Evolutionary conservation across 1,140 invertebrate genomes (phyloP), one percentile per base, ranked within the genome.

Genomic region (Trichoplusia ni): DNA sequence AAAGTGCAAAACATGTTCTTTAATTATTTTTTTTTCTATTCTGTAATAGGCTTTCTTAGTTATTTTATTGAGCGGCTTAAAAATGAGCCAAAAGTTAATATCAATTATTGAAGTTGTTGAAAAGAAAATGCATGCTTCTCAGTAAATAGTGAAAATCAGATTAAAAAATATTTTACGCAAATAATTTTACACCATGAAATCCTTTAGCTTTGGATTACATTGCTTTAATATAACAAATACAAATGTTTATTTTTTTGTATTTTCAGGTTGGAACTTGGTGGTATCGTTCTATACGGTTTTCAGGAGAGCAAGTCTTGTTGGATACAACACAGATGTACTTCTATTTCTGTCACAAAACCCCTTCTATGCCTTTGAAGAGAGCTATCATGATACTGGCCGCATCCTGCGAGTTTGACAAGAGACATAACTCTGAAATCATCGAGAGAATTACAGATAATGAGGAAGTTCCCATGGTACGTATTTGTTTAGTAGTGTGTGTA

Each of bases 261-360:
- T 89, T 90, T 62, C 71, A 92, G 92, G 96, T 99, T 69, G 98
- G 98, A 40, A 96, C 97, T 74, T 99, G 99, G 99, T 99, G 99
- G 99, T 99, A 99, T 88, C 94, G 96, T 63, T 99, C 98, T 44
- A 99, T 99, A 67, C 95, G 98, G 79, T 99, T 97, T 88, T 98
- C 97, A 70, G 97, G 97, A 71, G 98, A 98, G 85, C 96, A 98
- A 92, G 98, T 99, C 8, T 91, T 99, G 5, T 86, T 99, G 13
- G 97, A 98, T 80, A 99, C 99, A 13, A 97, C 98, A 1, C 95
- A 98, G 84, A 94, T 99, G 85, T 99, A 99, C 90, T 98, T 96
- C 80, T 97, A 95, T 79, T 99, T 98, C 86, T 97, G 99, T 77
- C 95, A 98, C 83, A 98, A 98, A 91, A 99, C 97, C 27, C 97